Base-by-base conservation (phyloP, 2,113 vertebrate species). In the Polypterus senegalus region DNA sequence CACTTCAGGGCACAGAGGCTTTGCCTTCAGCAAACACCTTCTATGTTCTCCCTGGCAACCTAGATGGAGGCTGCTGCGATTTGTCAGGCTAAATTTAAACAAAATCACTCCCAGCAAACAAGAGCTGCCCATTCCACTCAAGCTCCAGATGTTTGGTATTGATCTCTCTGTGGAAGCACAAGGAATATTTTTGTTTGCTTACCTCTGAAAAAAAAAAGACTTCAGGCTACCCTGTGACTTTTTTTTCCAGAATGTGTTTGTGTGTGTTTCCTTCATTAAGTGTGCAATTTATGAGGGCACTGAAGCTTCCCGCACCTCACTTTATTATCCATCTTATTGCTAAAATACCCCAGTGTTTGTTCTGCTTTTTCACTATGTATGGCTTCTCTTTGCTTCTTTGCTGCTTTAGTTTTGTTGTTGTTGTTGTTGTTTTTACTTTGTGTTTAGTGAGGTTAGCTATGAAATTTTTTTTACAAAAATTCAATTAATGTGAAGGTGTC, bases 81-180 rank as follows among this genome's bases (percentile, higher is more conserved):
- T 76, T 81, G 73, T 71, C 72, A 76, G 58, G 6, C 3, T 48
- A 3, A 47, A 43, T 65, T 77, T 68, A 74, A 77, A 75, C 56
- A 74, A 74, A 75, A 74, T 66, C 46, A 5, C 61, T 60, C 49
- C 67, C 47, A n/a, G 4, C 65, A 76, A 83, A 80, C 56, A 57
- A 73, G 69, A 81, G 70, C 72, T 67, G 69, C 76, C 71, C 76
- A 75, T 76, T 81, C 79, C 73, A 64, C 73, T 78, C 71, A 72
- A 57, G 64, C 63, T 80, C 83, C 77, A 82, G 78, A 79, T 84
- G 77, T 78, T 84, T 82, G 72, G 64, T 77, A 83, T 86, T 82
- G 74, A 76, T 82, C 71, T 83, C 74, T 71, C 70, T 62, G 68
- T 62, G 53, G 70, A 70, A 74, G 75, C 66, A 81, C 65, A 54